phyloP scores from a whole-genome alignment of 2,888 invertebrate genomes.

The Hydriomena furcata region DNA sequence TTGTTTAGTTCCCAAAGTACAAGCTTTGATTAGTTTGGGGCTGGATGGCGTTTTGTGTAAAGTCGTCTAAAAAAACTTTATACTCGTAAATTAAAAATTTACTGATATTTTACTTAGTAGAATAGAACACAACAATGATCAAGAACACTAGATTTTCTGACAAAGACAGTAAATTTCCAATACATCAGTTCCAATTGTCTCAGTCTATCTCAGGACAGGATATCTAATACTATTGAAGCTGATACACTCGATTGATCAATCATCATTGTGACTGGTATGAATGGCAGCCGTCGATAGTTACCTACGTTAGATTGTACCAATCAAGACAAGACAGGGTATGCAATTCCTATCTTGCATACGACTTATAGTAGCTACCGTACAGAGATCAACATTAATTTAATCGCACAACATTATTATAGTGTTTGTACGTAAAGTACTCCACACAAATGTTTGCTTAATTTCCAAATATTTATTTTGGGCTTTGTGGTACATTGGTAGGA shows the following conservation, averaged over 20 bases:
- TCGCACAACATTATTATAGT: too few relatives aligned
- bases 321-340: conserved; percentile 6
- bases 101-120: too few relatives aligned
- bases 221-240: conserved; percentile 6
- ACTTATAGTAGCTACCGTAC: conserved; percentile 27
- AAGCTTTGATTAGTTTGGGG: too few relatives aligned
- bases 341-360: conserved; percentile 3
- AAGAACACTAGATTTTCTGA: background rate
- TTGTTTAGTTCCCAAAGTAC: too few relatives aligned
- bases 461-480: too few relatives aligned
- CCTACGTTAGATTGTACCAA: conserved; percentile 13
- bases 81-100: too few relatives aligned
- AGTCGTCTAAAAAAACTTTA: too few relatives aligned
- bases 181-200: background rate
- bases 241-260: conserved; percentile 18
- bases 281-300: conserved; percentile 5
- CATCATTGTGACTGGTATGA: conserved; percentile 13
- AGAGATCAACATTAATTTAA: background rate
- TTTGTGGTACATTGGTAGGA: too few relatives aligned
- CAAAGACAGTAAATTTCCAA: conserved; percentile 1
- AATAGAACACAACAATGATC: too few relatives aligned
- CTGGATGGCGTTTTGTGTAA: too few relatives aligned
- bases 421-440: too few relatives aligned
- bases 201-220: conserved; percentile 1
- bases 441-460: too few relatives aligned